Evolutionary conservation across 2,888 invertebrate genomes (phyloP), one percentile per base, ranked within the genome.

Genomic region (Diarsia brunnea): DNA sequence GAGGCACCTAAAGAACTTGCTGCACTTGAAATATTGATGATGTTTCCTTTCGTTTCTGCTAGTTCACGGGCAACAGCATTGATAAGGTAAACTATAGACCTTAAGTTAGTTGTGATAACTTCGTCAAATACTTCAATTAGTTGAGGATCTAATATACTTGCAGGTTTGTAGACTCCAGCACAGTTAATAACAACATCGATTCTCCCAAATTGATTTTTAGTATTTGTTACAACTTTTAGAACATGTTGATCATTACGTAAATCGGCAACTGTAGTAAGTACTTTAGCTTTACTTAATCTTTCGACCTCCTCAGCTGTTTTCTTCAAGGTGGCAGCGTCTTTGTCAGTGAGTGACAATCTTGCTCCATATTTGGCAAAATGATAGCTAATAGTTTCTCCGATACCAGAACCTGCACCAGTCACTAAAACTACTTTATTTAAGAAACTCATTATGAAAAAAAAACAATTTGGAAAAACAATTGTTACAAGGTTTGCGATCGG

Each of bases 121-220:
- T 83, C 84, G 69, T 93, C 93, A 63, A 81, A 93, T 31, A 80
- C 67, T 75, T 88, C 79, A 73, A 93, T 83, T 0, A 89, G 24
- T 66, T 90, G 76, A 7, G 84, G 55, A 82, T 89, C 89, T 5
- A 88, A 53, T 53, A 92, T 82, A 27, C 73, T 82, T 31, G 73
- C 87, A 16, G 71, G 43, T 69, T 66, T 85, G 73, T 75, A 87
- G 45, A 91, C 81, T n/a, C 89, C 91, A 70, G 90, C 90, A 79
- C 90, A 89, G 79, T 92, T 93, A 7, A 93, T 81, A n/a, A 93
- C 81, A 19, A 92, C 87, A 63, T 93, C 90, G 5, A 92, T 90
- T 84, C 86, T 90, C 43, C 89, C 89, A 75, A 87, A 91, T 75
- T 90, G 79, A 21, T 85, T 71, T 11, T 87, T 85, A 1, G 90